These are phyloP conservation scores for Diaperis boleti DNA, from an alignment of 2,888 invertebrate genomes.

Conservation along the genomic window DNA sequence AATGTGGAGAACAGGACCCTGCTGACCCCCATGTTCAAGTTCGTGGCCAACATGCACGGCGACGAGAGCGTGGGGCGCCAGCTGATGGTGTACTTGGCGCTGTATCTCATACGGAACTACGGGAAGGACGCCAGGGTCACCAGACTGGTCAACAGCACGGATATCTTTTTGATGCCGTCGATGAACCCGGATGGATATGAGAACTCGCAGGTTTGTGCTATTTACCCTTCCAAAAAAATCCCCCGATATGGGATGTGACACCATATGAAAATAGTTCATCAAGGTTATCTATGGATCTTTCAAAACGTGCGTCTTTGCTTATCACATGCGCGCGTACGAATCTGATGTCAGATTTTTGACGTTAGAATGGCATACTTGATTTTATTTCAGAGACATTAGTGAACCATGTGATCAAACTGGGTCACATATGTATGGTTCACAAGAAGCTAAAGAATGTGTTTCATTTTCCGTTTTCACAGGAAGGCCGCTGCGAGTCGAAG, in stretches of 20 bases:
- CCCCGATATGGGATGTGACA: too few relatives aligned
- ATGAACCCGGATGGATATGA: conserved; percentile 99
- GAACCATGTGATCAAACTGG: too few relatives aligned
- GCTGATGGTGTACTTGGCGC: conserved; percentile 83
- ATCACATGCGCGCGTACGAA: too few relatives aligned
- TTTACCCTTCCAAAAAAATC: background rate
- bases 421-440: too few relatives aligned
- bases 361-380: too few relatives aligned
- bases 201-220: conserved; percentile 74
- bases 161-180: conserved; percentile 96
- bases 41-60: conserved; percentile 97
- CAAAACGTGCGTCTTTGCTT: too few relatives aligned
- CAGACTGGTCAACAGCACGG: conserved; percentile 83
- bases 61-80: conserved; percentile 92
- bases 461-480: conserved; percentile 65
- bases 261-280: too few relatives aligned
- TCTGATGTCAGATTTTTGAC: too few relatives aligned
- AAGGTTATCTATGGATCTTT: too few relatives aligned
- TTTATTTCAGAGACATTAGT: too few relatives aligned
- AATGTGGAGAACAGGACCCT: conserved; percentile 72
- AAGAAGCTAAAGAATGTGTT: too few relatives aligned
- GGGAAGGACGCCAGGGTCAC: conserved; percentile 78
- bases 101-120: conserved; percentile 85
- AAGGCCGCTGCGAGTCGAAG: conserved; percentile 83
- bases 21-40: conserved; percentile 91